Evolutionary conservation across 2,113 vertebrate species (phyloP), one percentile per base, ranked within the genome.

Genomic region (Rafetus swinhoei): DNA sequence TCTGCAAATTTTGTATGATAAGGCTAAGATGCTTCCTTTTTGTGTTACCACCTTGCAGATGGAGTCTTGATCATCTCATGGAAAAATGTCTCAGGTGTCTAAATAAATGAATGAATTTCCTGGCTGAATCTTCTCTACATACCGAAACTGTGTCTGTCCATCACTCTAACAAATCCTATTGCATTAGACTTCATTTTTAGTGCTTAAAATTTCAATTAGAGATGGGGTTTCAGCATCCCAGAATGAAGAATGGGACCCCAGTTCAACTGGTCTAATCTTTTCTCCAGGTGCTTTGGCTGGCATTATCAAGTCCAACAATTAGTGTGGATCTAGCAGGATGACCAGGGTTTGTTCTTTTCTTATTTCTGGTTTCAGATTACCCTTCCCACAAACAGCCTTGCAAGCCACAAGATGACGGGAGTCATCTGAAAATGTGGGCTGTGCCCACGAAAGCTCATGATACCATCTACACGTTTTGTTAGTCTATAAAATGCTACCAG

Each of bases 331-430:
- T 55, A 69, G 22, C 50, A 76, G 27, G 39, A 13, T 76, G 87
- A 13, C 0, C 1, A 76, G 29, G 65, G 1, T 0, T 1, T 79
- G 19, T n/a, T 29, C 18, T 25, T 32, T 14, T 65, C 53, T 55
- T 52, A 52, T 18, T 89, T 89, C 53, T 91, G n/a, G 77, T 85
- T 90, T 93, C 1, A 2, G 39, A 65, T 93, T 90, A 92, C 52
- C 74, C 27, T n/a, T 85, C 60, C 74, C 2, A 12, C 50, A 50
- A 87, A 85, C 54, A 16, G n/a, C 65, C 52, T 83, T 83, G 27
- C 69, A 59, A 2, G 0, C 32, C 9, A 83, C 7, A 27, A 77
- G 8, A 13, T 22, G 39, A 39, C 39, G 39, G 39, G 39, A 39
- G 39, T 39, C 39, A 39, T 39, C 39, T 39, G 39, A 39, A 39